Base-by-base conservation (phyloP, 2,113 vertebrate genomes). In the Callipepla squamata region DNA sequence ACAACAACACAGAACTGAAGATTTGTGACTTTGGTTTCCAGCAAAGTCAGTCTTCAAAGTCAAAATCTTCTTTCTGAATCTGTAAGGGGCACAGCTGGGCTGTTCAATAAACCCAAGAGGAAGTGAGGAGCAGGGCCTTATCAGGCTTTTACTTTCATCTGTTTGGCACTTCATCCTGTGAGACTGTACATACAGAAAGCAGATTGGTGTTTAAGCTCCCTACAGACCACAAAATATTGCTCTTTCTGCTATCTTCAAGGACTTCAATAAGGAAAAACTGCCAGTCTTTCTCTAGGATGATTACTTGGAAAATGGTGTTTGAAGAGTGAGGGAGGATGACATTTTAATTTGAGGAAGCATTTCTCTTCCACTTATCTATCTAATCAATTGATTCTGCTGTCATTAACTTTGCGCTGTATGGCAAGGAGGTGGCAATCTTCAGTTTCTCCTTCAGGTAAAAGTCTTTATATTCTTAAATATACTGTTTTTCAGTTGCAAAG, bases 41-140 rank as follows among this genome's bases (percentile, higher is more conserved):
- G 89, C 81, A 92, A 96, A 96, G 74, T 91, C 80, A 93, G 11
- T 9, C 34, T 95, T 97, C 93, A 76, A 96, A 97, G 81, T 59
- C 6, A 93, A 83, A 96, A 89, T 95, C 59, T 79, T 45, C 77
- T 93, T 94, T 94, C 87, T 92, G 36, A 95, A 79, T 76, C 51
- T 90, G 25, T 36, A 86, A 92, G 77, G 42, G 88, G 59, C 45
- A 62, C 80, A 94, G 36, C 69, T 93, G 87, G 87, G 62, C 62
- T 88, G 69, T 58, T 96, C 87, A 91, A 45, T 85, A 92, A 58
- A 34, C 90, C 68, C 67, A 90, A 51, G 81, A 90, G 83, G 79
- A 55, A 95, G 23, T 47, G 47, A 84, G 58, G 45, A 94, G 79
- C 70, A 81, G 58, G 50, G 58, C 21, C 88, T 96, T 90, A 74